A percentile compares a stretch with the other conserved stretches of the same genome.
Conservation (phyloP, 2,888 invertebrate genomes). For the Beris morrisii region DNA sequence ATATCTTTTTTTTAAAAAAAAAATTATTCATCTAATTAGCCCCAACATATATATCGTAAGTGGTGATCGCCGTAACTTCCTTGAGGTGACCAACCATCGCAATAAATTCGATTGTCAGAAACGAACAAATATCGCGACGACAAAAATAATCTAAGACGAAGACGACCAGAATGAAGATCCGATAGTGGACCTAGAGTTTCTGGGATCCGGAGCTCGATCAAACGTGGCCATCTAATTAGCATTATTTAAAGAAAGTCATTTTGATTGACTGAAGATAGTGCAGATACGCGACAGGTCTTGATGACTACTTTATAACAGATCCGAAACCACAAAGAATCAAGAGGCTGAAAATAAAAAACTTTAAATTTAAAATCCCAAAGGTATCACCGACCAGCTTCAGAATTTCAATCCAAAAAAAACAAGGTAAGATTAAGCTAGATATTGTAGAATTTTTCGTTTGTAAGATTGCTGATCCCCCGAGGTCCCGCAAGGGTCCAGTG, state of each 20-base stretch:
- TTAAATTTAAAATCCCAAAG: constrained; percentile 25
- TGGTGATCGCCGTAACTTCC: constrained; percentile 21
- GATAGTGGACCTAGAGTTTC: no score
- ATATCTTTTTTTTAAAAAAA: constrained; percentile 11
- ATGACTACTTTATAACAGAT: constrained; percentile 16
- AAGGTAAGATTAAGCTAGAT: background rate
- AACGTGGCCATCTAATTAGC: constrained; percentile 37
- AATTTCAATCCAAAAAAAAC: constrained; percentile 7
- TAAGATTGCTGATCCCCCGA: background rate
- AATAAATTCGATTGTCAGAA: constrained; percentile 37
- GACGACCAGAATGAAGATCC: constrained; percentile 30
- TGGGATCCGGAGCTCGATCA: constrained; percentile 1
- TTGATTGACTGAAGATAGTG: constrained; percentile 36
- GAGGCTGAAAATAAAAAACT: background rate
- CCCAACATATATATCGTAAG: constrained; percentile 34
- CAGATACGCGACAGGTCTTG: constrained; percentile 1
- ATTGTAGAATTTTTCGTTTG: no score
- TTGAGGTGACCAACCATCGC: constrained; percentile 17
- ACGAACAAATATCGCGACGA: constrained; percentile 34
- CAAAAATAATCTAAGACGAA: constrained; percentile 27
- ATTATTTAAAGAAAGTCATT: constrained; percentile 38
- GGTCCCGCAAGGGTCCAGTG: constrained; percentile 19
- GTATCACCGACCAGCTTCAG: constrained; percentile 1
- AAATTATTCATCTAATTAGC: constrained; percentile 36
- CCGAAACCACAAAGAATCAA: constrained; percentile 4